A percentile compares a stretch with the other conserved stretches of the same genome.
Conservation (phyloP, 2,113 vertebrate species). For the Mesembrinibis cayennensis region DNA sequence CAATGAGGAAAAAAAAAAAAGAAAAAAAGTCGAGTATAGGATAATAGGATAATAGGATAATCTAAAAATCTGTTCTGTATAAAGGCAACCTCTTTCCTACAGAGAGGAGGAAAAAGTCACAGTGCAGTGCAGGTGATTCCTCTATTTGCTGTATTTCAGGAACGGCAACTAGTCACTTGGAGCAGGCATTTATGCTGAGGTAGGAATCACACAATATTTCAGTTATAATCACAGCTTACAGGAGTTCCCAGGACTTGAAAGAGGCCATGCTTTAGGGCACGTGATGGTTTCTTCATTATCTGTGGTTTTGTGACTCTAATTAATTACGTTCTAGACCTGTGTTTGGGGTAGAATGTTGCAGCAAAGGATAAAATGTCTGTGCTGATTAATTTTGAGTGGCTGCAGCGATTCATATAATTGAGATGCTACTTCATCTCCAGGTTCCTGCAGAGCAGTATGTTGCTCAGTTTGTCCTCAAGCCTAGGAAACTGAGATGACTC, state of each 20-base stretch:
- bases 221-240: not conserved
- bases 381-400: not conserved
- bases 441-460: not conserved
- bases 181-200: not conserved
- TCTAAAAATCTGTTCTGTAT: not conserved
- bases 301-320: not conserved
- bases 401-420: not conserved
- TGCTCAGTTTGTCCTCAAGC: not conserved
- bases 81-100: not conserved
- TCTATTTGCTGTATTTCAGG: not conserved
- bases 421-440: not conserved
- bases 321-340: not conserved
- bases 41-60: not conserved
- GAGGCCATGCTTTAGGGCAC: not conserved
- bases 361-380: not conserved
- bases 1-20: not conserved
- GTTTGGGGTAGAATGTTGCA: not conserved
- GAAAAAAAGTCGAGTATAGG: accelerated
- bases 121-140: not conserved
- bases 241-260: not conserved
- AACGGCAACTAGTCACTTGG: not conserved
- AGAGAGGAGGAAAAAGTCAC: not conserved
- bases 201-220: not conserved
- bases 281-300: not conserved
- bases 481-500: not conserved